A percentile compares a stretch with the other conserved stretches of the same genome.
phyloP scores from a whole-genome alignment of 2,888 invertebrate genomes.

The Leptinotarsa haldemani region DNA sequence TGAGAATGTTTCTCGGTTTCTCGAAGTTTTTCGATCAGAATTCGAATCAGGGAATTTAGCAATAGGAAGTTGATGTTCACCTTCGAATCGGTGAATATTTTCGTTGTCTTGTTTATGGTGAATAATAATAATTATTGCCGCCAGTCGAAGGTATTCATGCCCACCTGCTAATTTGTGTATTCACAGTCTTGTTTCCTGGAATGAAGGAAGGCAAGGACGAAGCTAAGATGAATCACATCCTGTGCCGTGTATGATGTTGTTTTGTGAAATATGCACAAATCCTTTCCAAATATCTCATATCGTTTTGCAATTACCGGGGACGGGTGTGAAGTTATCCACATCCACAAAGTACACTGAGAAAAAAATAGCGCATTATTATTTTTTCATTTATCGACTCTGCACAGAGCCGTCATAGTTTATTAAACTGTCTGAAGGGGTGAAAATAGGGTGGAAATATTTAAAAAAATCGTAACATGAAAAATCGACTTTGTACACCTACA shows the following conservation, averaged over 20 bases:
- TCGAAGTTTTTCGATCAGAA: slow-evolving; percentile 6
- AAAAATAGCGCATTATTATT: too few relatives aligned
- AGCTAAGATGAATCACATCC: background rate
- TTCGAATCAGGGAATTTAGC: background rate
- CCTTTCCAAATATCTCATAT: too few relatives aligned
- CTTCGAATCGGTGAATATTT: slow-evolving; percentile 5
- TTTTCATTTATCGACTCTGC: too few relatives aligned
- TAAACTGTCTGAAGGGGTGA: too few relatives aligned
- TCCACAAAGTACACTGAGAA: too few relatives aligned
- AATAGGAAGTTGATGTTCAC: background rate
- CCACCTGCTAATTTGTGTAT: background rate
- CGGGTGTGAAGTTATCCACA: too few relatives aligned
- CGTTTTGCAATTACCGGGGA: too few relatives aligned
- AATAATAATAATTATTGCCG: background rate
- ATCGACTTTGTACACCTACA: too few relatives aligned
- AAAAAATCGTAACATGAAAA: too few relatives aligned
- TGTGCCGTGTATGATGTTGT: background rate
- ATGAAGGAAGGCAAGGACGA: background rate
- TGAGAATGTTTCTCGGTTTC: slow-evolving; percentile 9
- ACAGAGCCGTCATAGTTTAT: too few relatives aligned
- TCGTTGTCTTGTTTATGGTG: background rate
- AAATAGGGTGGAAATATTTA: too few relatives aligned
- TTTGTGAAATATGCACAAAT: background rate
- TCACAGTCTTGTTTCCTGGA: background rate
- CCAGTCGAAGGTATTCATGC: background rate